Percentiles rank a stretch among this genome's conserved stretches.
Conservation (phyloP, 1,140 invertebrate genomes). For the Drosophila watanabei region DNA sequence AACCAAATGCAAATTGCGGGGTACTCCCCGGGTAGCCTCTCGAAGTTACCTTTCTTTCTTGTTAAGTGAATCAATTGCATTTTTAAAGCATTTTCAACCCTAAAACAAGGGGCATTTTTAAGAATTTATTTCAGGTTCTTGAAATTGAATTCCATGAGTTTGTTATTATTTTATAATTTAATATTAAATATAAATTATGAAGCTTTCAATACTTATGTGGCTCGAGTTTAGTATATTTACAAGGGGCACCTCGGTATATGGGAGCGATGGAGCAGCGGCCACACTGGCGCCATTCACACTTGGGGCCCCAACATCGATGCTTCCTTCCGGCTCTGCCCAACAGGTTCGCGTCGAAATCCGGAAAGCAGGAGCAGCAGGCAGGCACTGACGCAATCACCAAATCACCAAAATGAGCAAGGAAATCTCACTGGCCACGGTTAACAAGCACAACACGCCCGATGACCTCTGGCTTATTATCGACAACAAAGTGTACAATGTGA, state of each 20-base stretch:
- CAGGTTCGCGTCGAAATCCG: constrained; percentile 4
- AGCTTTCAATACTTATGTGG: not conserved
- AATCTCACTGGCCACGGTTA: constrained; percentile 87
- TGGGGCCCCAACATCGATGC: constrained; percentile 3
- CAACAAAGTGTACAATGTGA: constrained; percentile 89
- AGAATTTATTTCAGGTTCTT: too few relatives aligned
- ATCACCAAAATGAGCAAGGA: constrained; percentile 45
- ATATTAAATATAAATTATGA: not conserved
- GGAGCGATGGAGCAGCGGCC: not conserved
- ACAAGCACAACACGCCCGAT: constrained; percentile 86
- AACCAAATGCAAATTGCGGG: too few relatives aligned
- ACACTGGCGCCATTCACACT: not conserved
- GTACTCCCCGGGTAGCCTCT: too few relatives aligned
- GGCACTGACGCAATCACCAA: not conserved
- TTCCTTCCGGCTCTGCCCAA: not conserved
- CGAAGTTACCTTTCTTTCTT: too few relatives aligned
- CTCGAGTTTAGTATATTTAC: not conserved
- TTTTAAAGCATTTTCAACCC: too few relatives aligned
- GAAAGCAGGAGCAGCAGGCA: constrained; percentile 17
- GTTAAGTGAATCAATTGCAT: too few relatives aligned
- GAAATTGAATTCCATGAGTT: too few relatives aligned
- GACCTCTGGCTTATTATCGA: constrained; percentile 89
- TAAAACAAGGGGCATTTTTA: too few relatives aligned
- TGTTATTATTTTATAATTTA: too few relatives aligned
- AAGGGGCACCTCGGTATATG: not conserved